Evolutionary conservation across 2,113 vertebrate species (phyloP).

Genomic region (Cephalopholis sonnerati): DNA sequence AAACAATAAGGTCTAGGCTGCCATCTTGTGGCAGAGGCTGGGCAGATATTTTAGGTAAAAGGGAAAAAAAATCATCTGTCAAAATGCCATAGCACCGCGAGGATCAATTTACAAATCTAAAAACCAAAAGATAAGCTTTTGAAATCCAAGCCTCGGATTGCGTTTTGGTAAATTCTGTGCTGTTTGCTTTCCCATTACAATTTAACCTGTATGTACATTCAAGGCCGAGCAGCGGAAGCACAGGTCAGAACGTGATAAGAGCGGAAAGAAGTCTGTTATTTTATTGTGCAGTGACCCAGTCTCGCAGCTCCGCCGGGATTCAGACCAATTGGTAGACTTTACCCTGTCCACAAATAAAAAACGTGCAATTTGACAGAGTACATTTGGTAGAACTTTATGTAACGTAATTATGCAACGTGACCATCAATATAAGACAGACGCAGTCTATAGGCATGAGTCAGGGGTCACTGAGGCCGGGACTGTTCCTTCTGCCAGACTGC

Average conservation of each 20-base stretch:
- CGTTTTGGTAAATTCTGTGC: conserved; percentile 65
- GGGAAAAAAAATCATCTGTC: neutral
- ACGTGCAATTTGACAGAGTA: conserved; percentile 36
- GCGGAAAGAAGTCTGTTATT: conserved; percentile 74
- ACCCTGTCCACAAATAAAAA: conserved; percentile 74
- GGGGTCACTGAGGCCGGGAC: neutral
- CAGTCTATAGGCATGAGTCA: neutral
- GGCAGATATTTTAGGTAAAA: neutral
- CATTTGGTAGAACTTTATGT: conserved; percentile 53
- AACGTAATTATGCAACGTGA: conserved; percentile 55
- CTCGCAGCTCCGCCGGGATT: conserved; percentile 46
- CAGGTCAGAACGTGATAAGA: conserved; percentile 68
- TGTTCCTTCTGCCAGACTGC: neutral
- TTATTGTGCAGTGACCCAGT: conserved; percentile 62
- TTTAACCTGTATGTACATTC: conserved; percentile 77
- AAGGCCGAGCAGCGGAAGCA: conserved; percentile 58
- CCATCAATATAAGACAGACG: neutral
- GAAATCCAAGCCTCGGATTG: neutral
- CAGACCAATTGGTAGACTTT: conserved; percentile 71
- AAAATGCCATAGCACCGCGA: conserved; percentile 1
- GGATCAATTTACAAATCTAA: conserved; percentile 7
- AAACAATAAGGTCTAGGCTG: conserved; percentile 10
- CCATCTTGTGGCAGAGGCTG: conserved; percentile 55
- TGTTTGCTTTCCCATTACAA: conserved; percentile 78
- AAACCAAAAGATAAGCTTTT: conserved; percentile 16